A percentile compares a stretch with the other conserved stretches of the same genome.
Conservation (phyloP, 2,888 invertebrate species). For the Drosophila hawaiiensis region DNA sequence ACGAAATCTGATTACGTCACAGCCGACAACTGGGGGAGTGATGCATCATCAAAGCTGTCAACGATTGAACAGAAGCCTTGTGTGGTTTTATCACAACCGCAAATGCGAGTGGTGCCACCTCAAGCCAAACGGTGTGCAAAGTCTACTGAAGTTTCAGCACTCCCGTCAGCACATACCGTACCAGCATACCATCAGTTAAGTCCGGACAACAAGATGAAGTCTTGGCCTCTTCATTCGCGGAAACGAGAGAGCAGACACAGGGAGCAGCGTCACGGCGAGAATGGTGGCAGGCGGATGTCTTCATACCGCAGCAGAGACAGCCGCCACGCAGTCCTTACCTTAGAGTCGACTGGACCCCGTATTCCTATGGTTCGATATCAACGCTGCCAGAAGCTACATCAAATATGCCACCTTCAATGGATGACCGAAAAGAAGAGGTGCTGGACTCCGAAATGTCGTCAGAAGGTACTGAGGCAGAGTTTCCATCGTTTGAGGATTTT, state of each 20-base stretch:
- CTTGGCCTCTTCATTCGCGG: no score
- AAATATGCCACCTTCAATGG: background rate
- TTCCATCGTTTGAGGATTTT: conserved; percentile 48
- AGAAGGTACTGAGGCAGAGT: background rate
- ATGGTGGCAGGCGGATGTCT: conserved; percentile 36
- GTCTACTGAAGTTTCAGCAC: background rate
- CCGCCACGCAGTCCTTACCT: background rate
- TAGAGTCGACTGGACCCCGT: conserved; percentile 25
- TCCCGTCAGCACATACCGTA: background rate
- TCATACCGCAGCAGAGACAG: conserved; percentile 16
- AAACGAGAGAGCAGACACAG: background rate
- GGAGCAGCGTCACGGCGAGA: background rate
- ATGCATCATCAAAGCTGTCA: background rate
- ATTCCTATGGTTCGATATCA: conserved; percentile 19
- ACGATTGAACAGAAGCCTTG: background rate
- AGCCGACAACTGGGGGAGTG: background rate
- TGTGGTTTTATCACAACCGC: background rate
- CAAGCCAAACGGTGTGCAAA: background rate
- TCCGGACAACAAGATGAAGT: background rate
- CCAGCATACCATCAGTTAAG: background rate
- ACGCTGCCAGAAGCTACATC: background rate
- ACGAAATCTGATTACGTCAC: background rate
- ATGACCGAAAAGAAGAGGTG: background rate
- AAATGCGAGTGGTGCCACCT: background rate
- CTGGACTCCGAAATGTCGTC: background rate